Evolutionary conservation across 2,888 invertebrate species (phyloP), one percentile per base, ranked within the genome.

Genomic region (Morpho achilles): DNA sequence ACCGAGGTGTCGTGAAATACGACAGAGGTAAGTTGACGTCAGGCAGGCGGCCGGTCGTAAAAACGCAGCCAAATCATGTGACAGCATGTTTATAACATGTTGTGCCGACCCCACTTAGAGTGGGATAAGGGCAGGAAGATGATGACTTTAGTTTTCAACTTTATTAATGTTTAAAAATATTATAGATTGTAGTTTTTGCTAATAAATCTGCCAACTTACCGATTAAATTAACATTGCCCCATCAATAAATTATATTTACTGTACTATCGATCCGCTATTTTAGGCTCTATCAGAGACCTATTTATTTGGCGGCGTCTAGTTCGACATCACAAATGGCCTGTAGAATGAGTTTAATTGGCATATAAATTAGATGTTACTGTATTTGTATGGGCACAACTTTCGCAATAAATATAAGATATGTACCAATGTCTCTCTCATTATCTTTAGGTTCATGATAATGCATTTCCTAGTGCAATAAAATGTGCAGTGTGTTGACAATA

Each of bases 301-400:
- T 63, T 63, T 63, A 66, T 65, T 66, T 66, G 63, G 60, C 64
- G 60, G 60, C 49, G 42, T 49, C 61, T 57, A 48, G 61, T 59
- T 65, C 58, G 53, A 67, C 64, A 62, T 57, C 63, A 53, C 58
- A 65, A 62, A 66, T 64, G 61, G 63, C 32, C 61, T 56, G 64
- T 60, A 61, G 54, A 66, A 67, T 67, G 50, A 55, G 61, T 59
- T 67, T 67, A 67, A 67, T 64, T 67, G 64, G 60, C 22, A 60
- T 49, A 65, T 67, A 66, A 66, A 67, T 67, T 62, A 61, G 57
- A 61, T 51, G 56, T 45, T 57, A 55, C 58, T 58, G 48, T 62
- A 61, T 64, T 62, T 61, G 61, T 61, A 58, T 56, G 58, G 63
- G 47, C 63, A 61, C 48, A 57, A 59, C 63, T 53, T 61, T 58